Evolutionary conservation across 2,113 vertebrate genomes (phyloP).

Genomic region (Fulmarus glacialis): DNA sequence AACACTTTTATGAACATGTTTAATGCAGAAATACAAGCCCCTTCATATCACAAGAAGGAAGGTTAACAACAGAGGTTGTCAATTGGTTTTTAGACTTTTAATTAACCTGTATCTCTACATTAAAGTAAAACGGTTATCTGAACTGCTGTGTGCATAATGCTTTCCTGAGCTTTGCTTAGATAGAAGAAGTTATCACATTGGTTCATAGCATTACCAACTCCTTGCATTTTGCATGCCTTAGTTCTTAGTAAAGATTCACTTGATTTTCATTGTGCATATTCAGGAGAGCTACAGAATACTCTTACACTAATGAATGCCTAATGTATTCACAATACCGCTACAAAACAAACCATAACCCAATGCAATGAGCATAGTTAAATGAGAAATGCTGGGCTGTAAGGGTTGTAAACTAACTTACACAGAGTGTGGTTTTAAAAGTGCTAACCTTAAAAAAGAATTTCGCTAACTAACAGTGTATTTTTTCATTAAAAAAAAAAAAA

Average conservation of each 20-base stretch:
- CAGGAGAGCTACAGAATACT: neutral
- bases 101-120: neutral
- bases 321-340: neutral
- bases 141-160: neutral
- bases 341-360: neutral
- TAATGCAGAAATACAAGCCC: neutral
- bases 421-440: neutral
- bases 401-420: neutral
- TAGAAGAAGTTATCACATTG: neutral
- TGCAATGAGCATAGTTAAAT: neutral
- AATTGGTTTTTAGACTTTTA: neutral
- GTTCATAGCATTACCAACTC: neutral
- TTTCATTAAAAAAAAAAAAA: neutral
- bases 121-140: neutral
- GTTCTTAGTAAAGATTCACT: neutral
- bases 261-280: neutral
- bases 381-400: neutral
- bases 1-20: neutral
- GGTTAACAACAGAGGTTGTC: neutral
- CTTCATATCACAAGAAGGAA: neutral
- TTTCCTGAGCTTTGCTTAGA: neutral
- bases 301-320: neutral
- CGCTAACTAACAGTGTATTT: neutral
- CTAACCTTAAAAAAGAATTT: neutral
- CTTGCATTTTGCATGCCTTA: neutral